phyloP scores from a whole-genome alignment of 1,140 invertebrate species.

The Acromyrmex heyeri region DNA sequence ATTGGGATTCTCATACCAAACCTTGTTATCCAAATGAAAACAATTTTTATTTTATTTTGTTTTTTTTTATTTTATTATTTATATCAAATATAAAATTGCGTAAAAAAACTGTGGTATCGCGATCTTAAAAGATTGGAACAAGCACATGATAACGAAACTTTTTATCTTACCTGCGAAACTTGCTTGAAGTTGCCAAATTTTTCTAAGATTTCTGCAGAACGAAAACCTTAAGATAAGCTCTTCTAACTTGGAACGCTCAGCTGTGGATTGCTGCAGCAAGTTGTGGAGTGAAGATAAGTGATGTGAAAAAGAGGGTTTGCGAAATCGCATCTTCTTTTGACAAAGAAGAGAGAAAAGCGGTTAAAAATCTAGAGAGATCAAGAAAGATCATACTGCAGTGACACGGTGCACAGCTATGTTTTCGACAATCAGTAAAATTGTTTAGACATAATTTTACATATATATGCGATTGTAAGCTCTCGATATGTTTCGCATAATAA shows the following conservation, averaged over 20 bases:
- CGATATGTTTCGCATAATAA: neutral
- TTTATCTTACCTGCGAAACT: constrained; percentile 30
- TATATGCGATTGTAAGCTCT: neutral
- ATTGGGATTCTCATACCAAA: neutral
- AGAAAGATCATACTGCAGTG: constrained; percentile 16
- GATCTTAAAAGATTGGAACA: neutral
- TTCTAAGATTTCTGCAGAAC: constrained; percentile 27
- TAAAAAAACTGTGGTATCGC: neutral
- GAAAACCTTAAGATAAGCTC: constrained; percentile 48
- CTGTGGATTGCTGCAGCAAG: constrained; percentile 30
- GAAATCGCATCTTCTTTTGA: constrained; percentile 54
- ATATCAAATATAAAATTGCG: neutral
- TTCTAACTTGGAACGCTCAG: constrained; percentile 38
- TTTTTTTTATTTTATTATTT: constrained; percentile 28
- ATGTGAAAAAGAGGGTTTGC: constrained; percentile 25
- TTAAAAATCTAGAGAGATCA: constrained; percentile 9
- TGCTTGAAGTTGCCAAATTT: constrained; percentile 50
- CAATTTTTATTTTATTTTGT: neutral
- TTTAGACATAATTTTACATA: neutral
- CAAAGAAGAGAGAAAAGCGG: constrained; percentile 11
- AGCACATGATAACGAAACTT: constrained; percentile 40
- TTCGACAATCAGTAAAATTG: neutral
- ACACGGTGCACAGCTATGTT: neutral
- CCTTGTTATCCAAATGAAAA: neutral
- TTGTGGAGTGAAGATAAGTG: constrained; percentile 41